These are phyloP conservation scores for Cataglyphis albicans DNA, from an alignment of 2,888 invertebrate species.

Conservation along the genomic window DNA sequence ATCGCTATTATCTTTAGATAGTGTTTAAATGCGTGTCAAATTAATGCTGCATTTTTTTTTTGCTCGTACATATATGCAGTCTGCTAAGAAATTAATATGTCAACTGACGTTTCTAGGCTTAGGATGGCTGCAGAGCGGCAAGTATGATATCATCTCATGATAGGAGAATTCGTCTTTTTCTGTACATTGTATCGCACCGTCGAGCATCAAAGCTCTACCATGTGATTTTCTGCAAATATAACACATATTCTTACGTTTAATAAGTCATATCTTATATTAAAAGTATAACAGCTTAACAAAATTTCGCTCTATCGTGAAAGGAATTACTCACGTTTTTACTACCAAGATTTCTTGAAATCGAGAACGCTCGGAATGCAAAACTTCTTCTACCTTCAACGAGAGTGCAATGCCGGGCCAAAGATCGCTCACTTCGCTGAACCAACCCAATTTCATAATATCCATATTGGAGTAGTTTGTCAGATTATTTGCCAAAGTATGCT, in stretches of 20 bases:
- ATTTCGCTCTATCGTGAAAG: background rate
- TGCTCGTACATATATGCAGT: background rate
- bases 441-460: slow-evolving; percentile 92
- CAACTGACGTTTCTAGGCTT: slow-evolving; percentile 92
- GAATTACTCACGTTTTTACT: slow-evolving; percentile 90
- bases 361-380: slow-evolving; percentile 93
- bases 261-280: background rate
- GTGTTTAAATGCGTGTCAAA: background rate
- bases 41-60: background rate
- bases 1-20: background rate
- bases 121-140: slow-evolving; percentile 96
- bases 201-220: slow-evolving; percentile 95
- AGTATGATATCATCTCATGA: slow-evolving; percentile 98
- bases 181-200: slow-evolving; percentile 98
- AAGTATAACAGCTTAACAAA: background rate
- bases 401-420: slow-evolving; percentile 97
- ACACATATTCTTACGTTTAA: slow-evolving; percentile 25
- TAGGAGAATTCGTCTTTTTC: slow-evolving; percentile 98
- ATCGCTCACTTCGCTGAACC: slow-evolving; percentile 97
- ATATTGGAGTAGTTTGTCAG: slow-evolving; percentile 84
- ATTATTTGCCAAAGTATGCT: background rate
- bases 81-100: background rate
- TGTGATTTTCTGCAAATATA: slow-evolving; percentile 89
- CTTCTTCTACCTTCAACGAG: slow-evolving; percentile 93
- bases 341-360: slow-evolving; percentile 94